Evolutionary conservation across 2,797 vertebrate genomes (phyloP), one percentile per base, ranked within the genome.

Genomic region (Numenius phaeopus): DNA sequence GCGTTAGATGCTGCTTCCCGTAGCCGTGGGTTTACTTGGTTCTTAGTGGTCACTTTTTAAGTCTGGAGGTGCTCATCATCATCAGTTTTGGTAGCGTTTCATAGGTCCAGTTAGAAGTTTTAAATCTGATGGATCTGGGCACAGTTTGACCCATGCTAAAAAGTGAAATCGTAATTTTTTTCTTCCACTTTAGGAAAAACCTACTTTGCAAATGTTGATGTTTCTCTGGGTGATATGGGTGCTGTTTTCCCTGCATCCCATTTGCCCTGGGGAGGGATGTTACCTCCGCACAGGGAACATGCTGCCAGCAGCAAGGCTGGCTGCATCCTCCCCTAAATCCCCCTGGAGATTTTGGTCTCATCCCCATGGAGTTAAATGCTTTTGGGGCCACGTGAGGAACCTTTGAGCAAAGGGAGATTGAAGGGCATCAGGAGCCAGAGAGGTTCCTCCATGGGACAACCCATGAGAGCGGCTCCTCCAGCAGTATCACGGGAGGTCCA

Each of bases 21-120:
- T 30, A 57, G 52, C 39, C 1, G 0, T 15, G 65, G 29, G 15
- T 20, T 80, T 47, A 26, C 29, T 39, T n/a, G 40, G 13, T 40
- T 83, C 39, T 16, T 16, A 4, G 20, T 2, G 18, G 39, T 59
- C 55, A 11, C 73, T 79, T 76, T 32, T 47, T 9, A 66, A 29
- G 40, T 37, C 59, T 58, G 0, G 0, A n/a, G 52, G n/a, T 19
- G 29, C 66, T 62, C 42, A 10, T 46, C 11, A 1, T 29, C 44
- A 13, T 0, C 0, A 2, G 32, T 16, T 67, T 42, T 24, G 54
- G 64, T 24, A 15, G 27, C 0, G 0, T 69, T 58, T 73, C 78
- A 32, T 30, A n/a, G 27, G 29, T 5, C 24, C 19, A 9, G 6
- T 50, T 18, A 50, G 24, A 42, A n/a, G 14, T 65, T 78, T 62